Evolutionary conservation across 2,888 invertebrate genomes (phyloP).

Genomic region (Antheraea assamensis): DNA sequence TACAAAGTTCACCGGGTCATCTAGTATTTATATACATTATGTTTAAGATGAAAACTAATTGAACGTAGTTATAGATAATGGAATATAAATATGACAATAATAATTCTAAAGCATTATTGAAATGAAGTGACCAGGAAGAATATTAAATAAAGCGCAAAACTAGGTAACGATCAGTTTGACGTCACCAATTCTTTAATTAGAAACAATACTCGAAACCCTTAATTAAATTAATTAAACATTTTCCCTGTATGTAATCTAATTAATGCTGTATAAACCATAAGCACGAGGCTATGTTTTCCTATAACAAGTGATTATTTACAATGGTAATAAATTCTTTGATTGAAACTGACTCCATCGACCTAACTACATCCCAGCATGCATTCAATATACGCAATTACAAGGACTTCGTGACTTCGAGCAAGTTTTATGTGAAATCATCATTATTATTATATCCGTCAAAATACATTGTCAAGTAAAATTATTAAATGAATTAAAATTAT

Average conservation of each 20-base stretch:
- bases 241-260: slow-evolving; percentile 19
- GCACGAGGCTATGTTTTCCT: not conserved
- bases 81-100: not conserved
- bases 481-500: not conserved
- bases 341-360: not conserved
- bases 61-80: not conserved
- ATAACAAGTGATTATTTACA: not conserved
- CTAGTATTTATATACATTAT: no score
- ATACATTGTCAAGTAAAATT: not conserved
- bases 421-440: not conserved
- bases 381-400: not conserved
- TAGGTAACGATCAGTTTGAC: not conserved
- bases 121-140: not conserved
- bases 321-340: not conserved
- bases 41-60: not conserved
- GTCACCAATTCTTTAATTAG: not conserved
- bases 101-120: not conserved
- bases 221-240: slow-evolving; percentile 15
- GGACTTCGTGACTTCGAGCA: not conserved
- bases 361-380: not conserved
- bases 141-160: not conserved
- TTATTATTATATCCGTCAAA: not conserved
- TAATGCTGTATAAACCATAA: slow-evolving; percentile 15
- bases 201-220: slow-evolving; percentile 3
- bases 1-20: no score